These are phyloP conservation scores for Pocillopora grandis DNA, from an alignment of 92 coral and sea anemone genomes.

Conservation along the genomic window DNA sequence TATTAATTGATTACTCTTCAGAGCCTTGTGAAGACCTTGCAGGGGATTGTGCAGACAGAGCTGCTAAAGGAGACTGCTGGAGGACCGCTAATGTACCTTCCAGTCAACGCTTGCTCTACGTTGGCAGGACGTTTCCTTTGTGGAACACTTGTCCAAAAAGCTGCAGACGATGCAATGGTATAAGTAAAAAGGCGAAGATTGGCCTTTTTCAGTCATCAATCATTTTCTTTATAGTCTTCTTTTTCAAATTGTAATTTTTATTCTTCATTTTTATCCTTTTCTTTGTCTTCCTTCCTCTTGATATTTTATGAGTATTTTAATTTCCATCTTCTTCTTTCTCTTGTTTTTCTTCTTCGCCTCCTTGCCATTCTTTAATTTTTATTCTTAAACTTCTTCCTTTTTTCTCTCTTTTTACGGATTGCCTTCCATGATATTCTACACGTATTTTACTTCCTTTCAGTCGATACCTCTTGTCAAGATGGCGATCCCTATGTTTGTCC, in stretches of 20 bases:
- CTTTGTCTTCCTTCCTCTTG: too few species aligned
- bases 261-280: too few species aligned
- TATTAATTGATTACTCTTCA: background rate
- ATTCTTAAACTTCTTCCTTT: too few species aligned
- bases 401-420: too few species aligned
- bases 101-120: background rate
- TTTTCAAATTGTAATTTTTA: too few species aligned
- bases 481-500: background rate
- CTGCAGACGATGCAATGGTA: constrained; percentile 32
- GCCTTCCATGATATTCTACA: too few species aligned
- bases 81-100: background rate
- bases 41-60: background rate
- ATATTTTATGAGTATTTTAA: too few species aligned
- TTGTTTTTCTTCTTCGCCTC: background rate
- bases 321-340: too few species aligned
- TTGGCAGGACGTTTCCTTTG: background rate
- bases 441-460: background rate
- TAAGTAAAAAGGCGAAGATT: too few species aligned
- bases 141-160: constrained; percentile 19
- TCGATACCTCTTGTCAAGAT: background rate
- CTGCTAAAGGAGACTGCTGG: constrained; percentile 27
- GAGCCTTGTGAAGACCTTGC: constrained; percentile 8
- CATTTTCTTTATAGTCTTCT: too few species aligned
- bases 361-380: background rate
- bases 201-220: too few species aligned